These are phyloP conservation scores for Drosophila sordidula DNA, from an alignment of 2,888 invertebrate genomes.

Conservation along the genomic window DNA sequence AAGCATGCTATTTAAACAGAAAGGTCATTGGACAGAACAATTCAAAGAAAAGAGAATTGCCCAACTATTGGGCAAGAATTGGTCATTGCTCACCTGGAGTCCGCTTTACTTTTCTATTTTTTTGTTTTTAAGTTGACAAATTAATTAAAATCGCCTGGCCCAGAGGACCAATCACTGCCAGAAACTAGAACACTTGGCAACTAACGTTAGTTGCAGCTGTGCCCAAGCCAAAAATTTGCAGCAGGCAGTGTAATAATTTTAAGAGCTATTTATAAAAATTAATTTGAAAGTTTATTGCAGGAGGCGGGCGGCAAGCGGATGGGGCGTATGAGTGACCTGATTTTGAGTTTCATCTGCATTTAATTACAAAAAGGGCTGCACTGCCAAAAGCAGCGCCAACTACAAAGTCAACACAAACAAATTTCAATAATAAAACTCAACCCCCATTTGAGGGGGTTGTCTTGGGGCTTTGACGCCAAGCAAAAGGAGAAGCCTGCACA, in stretches of 20 bases:
- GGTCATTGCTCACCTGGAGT: conserved; percentile 21
- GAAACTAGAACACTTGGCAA: conserved; percentile 46
- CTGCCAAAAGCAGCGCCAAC: conserved; percentile 40
- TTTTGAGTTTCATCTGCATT: conserved; percentile 70
- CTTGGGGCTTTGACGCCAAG: conserved; percentile 43
- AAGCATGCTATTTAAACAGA: conserved; percentile 8
- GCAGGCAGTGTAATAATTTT: conserved; percentile 50
- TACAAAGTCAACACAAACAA: conserved; percentile 63
- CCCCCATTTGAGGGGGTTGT: conserved; percentile 24
- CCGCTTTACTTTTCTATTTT: not conserved
- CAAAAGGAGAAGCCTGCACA: conserved; percentile 9
- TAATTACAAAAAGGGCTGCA: conserved; percentile 70
- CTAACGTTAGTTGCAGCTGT: conserved; percentile 62
- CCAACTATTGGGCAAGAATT: conserved; percentile 7
- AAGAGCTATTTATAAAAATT: conserved; percentile 67
- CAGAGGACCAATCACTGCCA: conserved; percentile 44
- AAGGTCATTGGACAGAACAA: conserved; percentile 7
- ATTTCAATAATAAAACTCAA: conserved; percentile 72
- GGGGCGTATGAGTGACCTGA: conserved; percentile 67
- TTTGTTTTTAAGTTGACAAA: conserved; percentile 38
- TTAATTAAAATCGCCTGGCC: conserved; percentile 61
- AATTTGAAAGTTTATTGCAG: conserved; percentile 60
- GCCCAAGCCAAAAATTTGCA: conserved; percentile 38
- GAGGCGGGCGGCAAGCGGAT: conserved; percentile 17
- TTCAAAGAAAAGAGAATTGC: conserved; percentile 8